phyloP scores from a whole-genome alignment of 2,888 invertebrate species.

The Oscheius sp. region DNA sequence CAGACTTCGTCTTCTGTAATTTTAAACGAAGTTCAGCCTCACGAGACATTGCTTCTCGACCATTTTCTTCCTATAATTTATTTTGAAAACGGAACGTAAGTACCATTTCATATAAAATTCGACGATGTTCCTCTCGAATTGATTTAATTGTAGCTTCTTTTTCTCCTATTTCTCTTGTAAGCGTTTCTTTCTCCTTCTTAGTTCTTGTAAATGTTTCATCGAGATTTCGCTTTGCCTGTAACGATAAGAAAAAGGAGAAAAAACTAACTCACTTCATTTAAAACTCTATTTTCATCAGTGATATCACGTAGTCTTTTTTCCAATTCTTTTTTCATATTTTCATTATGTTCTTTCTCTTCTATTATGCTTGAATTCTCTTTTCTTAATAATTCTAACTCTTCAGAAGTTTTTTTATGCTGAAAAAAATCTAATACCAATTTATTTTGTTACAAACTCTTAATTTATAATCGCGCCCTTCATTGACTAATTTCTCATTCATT shows the following conservation, averaged over 20 bases:
- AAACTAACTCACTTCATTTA: background rate
- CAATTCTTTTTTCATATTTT: background rate
- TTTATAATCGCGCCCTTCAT: background rate
- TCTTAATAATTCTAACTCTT: background rate
- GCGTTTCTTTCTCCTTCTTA: background rate
- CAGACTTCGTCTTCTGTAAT: background rate
- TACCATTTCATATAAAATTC: background rate
- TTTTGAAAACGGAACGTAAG: background rate
- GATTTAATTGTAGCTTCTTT: background rate
- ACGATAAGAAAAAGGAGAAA: background rate
- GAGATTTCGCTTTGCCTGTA: background rate
- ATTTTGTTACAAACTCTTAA: background rate
- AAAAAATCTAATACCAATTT: background rate
- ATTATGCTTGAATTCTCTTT: background rate
- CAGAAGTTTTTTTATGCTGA: background rate
- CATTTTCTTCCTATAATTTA: background rate
- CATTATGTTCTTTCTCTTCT: background rate
- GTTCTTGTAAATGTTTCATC: background rate
- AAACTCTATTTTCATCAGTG: background rate
- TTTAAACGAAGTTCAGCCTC: background rate
- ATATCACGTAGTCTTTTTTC: background rate
- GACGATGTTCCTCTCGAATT: background rate
- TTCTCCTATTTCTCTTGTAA: background rate
- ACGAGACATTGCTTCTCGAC: background rate
- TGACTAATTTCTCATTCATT: background rate